phyloP scores from a whole-genome alignment of 2,797 vertebrate genomes.

The Sebastes umbrosus region DNA sequence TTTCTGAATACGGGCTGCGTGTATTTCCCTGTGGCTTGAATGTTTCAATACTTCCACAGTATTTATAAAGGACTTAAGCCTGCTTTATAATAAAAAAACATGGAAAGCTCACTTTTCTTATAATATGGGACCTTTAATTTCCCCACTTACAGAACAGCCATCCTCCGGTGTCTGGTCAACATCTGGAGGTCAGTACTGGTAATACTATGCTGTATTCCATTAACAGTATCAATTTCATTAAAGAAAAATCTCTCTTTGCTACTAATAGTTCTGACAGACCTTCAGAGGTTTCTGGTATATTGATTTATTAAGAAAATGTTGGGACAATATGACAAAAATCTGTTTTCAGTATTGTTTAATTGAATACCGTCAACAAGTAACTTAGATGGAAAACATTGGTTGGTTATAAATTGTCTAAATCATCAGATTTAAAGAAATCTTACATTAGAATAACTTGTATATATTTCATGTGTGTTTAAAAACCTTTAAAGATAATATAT shows the following conservation, averaged over 20 bases:
- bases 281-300: background rate
- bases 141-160: background rate
- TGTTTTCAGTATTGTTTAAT: constrained; percentile 2
- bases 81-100: no score
- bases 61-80: no score
- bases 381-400: background rate
- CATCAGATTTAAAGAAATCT: background rate
- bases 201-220: background rate
- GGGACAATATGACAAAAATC: background rate
- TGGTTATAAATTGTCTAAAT: background rate
- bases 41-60: no score
- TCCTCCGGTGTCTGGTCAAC: background rate
- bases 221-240: no score
- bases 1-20: no score
- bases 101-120: no score
- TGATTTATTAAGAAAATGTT: background rate
- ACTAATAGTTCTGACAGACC: background rate
- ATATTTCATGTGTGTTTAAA: background rate
- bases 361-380: background rate
- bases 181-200: background rate
- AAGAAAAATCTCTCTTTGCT: background rate
- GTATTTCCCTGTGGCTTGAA: no score
- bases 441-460: background rate
- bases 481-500: no score
- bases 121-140: no score